Evolutionary conservation across 2,113 vertebrate species (phyloP).

Genomic region (Felis chaus): DNA sequence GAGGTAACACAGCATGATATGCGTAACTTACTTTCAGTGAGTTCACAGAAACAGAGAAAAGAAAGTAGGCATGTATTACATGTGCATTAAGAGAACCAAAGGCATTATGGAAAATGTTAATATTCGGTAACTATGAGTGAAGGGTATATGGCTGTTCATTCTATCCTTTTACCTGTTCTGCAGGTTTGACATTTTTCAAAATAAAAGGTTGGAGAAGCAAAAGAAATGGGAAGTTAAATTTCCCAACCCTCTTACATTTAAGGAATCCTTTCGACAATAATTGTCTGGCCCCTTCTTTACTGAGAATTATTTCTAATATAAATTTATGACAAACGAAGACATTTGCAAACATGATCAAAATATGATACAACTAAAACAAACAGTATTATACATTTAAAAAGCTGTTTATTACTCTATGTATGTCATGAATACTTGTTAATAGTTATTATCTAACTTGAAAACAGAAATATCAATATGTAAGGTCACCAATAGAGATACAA

Average conservation of each 20-base stretch:
- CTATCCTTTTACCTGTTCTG: not conserved
- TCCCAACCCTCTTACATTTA: not conserved
- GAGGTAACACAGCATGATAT: not conserved
- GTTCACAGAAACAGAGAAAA: not conserved
- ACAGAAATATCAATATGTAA: not conserved
- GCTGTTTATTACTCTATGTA: not conserved
- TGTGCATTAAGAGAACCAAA: not conserved
- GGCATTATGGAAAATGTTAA: not conserved
- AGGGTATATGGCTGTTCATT: not conserved
- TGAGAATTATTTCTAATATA: conserved; percentile 40
- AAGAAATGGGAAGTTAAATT: not conserved
- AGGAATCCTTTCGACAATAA: not conserved
- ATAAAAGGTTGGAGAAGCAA: not conserved
- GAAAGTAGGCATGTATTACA: not conserved
- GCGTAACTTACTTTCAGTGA: conserved; percentile 16
- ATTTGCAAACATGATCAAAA: conserved; percentile 42
- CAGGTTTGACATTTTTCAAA: not conserved
- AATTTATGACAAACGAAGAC: conserved; percentile 14
- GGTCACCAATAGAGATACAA: not conserved
- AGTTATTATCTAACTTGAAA: conserved; percentile 31
- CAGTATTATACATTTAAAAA: not conserved
- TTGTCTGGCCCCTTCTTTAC: not conserved
- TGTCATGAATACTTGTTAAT: not conserved
- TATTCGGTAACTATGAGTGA: not conserved
- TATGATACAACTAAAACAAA: not conserved